phyloP scores from a whole-genome alignment of 2,797 vertebrate species.

The Bucorvus abyssinicus region DNA sequence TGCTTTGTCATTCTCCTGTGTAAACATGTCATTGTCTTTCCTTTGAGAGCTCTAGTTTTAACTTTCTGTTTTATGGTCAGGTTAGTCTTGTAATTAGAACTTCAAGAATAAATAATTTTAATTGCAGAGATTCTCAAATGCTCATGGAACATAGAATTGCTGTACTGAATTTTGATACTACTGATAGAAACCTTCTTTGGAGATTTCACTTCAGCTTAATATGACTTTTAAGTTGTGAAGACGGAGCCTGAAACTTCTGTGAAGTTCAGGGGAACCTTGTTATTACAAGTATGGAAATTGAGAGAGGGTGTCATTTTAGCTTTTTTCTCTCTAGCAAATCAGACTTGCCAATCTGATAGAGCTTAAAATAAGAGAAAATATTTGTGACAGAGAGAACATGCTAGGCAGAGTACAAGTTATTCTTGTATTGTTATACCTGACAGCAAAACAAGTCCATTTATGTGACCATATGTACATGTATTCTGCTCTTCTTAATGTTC shows the following conservation, averaged over 20 bases:
- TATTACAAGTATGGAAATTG: background rate
- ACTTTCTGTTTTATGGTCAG: background rate
- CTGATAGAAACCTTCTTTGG: background rate
- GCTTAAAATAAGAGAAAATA: background rate
- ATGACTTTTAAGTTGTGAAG: background rate
- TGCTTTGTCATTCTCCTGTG: background rate
- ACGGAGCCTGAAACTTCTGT: background rate
- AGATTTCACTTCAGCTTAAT: background rate
- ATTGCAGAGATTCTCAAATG: background rate
- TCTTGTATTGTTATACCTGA: background rate
- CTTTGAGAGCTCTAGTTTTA: background rate
- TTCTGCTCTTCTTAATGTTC: background rate
- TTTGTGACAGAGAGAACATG: background rate
- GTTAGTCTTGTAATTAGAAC: background rate
- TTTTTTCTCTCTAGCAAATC: background rate
- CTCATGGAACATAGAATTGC: background rate
- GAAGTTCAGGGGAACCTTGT: background rate
- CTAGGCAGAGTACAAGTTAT: background rate
- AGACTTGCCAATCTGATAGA: background rate
- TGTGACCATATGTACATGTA: fast-evolving
- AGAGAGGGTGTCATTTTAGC: background rate
- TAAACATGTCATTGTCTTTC: background rate
- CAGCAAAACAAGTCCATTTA: background rate
- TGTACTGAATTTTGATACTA: background rate
- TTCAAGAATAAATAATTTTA: background rate